phyloP scores from a whole-genome alignment of 2,888 invertebrate genomes.

The Prosapia bicincta region DNA sequence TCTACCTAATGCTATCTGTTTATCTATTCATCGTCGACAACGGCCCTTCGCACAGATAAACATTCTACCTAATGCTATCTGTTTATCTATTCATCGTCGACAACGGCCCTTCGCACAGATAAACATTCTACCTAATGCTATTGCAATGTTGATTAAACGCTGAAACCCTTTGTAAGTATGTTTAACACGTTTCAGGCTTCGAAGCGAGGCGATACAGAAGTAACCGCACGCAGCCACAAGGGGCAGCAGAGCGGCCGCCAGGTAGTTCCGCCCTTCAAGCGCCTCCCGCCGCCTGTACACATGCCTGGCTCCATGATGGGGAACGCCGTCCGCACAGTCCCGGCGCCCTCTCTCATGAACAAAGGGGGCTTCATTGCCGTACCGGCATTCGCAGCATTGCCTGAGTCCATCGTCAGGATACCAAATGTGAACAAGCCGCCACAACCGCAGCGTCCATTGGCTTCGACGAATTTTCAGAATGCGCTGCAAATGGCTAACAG shows the following conservation, averaged over 20 bases:
- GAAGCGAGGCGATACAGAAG: constrained; percentile 27
- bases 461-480: constrained; percentile 48
- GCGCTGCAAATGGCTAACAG: constrained; percentile 46
- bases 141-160: no score
- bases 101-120: no score
- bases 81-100: no score
- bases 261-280: constrained; percentile 74
- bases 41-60: no score
- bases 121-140: no score
- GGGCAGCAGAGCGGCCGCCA: constrained; percentile 39
- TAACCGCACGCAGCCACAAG: constrained; percentile 43
- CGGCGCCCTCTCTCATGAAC: constrained; percentile 40
- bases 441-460: constrained; percentile 40
- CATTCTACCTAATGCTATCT: no score
- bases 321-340: constrained; percentile 37
- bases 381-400: constrained; percentile 55
- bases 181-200: constrained; percentile 5
- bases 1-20: no score
- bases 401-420: constrained; percentile 55
- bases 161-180: no score
- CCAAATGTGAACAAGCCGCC: constrained; percentile 45
- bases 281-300: constrained; percentile 44
- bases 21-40: no score
- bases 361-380: constrained; percentile 44
- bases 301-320: constrained; percentile 37